Conservation (phyloP, 2,888 invertebrate species). For the Morpho deidamia region DNA sequence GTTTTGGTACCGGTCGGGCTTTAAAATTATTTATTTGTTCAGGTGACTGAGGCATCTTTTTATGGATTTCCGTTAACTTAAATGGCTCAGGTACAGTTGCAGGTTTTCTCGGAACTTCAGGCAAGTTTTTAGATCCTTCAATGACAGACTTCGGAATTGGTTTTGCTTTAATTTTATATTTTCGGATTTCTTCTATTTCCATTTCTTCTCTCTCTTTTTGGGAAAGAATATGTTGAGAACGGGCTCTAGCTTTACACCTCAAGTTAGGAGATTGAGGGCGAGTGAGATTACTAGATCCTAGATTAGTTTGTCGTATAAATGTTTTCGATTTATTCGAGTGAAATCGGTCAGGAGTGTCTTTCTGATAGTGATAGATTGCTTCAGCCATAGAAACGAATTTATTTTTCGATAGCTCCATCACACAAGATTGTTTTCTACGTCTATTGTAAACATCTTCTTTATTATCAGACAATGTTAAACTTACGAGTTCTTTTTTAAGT, state of each 20-base stretch:
- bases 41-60: slow-evolving; percentile 49
- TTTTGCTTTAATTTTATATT: slow-evolving; percentile 82
- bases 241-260: slow-evolving; percentile 72
- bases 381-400: slow-evolving; percentile 81
- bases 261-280: slow-evolving; percentile 74
- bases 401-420: slow-evolving; percentile 46
- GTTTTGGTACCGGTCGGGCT: slow-evolving; percentile 81
- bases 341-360: slow-evolving; percentile 79
- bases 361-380: slow-evolving; percentile 74
- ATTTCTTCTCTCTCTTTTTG: slow-evolving; percentile 79
- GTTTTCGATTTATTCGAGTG: slow-evolving; percentile 46
- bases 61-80: slow-evolving; percentile 77
- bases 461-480: slow-evolving; percentile 34
- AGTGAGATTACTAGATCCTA: slow-evolving; percentile 46
- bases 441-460: slow-evolving; percentile 38
- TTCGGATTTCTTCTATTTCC: slow-evolving; percentile 81
- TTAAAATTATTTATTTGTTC: slow-evolving; percentile 61
- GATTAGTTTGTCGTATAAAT: slow-evolving; percentile 30
- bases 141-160: slow-evolving; percentile 81
- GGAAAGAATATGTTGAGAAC: slow-evolving; percentile 74
- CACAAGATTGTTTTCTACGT: slow-evolving; percentile 38
- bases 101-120: slow-evolving; percentile 73
- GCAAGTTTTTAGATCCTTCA: slow-evolving; percentile 65
- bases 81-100: slow-evolving; percentile 81
- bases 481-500: slow-evolving; percentile 41